Conservation (phyloP, 2,797 vertebrate species). For the Silurus aristotelis region DNA sequence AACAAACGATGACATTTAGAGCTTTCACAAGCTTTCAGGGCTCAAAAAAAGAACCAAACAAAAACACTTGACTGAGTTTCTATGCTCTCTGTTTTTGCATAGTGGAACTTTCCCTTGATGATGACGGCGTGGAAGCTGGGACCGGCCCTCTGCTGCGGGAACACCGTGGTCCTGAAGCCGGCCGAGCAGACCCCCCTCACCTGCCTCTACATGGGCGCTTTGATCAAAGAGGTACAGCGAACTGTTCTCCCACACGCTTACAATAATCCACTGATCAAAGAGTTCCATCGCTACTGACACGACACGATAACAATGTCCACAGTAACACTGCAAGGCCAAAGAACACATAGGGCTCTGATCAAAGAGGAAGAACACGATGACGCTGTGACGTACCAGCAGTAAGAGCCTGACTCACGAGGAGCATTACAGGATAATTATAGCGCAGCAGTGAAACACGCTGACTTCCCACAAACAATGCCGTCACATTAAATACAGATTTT, state of each 20-base stretch:
- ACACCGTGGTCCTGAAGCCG: slow-evolving; percentile 95
- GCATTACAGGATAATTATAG: slow-evolving; percentile 30
- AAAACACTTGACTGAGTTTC: slow-evolving; percentile 41
- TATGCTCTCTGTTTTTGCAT: slow-evolving; percentile 51
- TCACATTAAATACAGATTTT: not conserved
- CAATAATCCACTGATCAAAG: slow-evolving; percentile 78
- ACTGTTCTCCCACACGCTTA: slow-evolving; percentile 6
- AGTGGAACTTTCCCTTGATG: slow-evolving; percentile 99
- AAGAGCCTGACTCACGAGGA: slow-evolving; percentile 3
- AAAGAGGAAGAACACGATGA: slow-evolving; percentile 27
- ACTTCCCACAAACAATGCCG: not conserved
- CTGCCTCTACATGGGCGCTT: slow-evolving; percentile 91
- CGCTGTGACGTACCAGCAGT: slow-evolving; percentile 25
- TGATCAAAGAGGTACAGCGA: slow-evolving; percentile 89
- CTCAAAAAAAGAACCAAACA: no score
- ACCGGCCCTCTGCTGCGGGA: slow-evolving; percentile 93
- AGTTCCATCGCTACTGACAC: slow-evolving; percentile 66
- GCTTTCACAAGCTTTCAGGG: not conserved
- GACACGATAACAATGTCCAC: slow-evolving; percentile 19
- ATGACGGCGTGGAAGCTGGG: slow-evolving; percentile 99
- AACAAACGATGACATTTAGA: slow-evolving; percentile 10
- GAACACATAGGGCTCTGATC: slow-evolving; percentile 35
- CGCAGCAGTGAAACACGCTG: not conserved
- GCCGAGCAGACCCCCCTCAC: slow-evolving; percentile 98
- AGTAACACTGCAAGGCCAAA: slow-evolving; percentile 20